phyloP scores from a whole-genome alignment of 1,140 invertebrate genomes.

The Sminthurides bifidus region DNA sequence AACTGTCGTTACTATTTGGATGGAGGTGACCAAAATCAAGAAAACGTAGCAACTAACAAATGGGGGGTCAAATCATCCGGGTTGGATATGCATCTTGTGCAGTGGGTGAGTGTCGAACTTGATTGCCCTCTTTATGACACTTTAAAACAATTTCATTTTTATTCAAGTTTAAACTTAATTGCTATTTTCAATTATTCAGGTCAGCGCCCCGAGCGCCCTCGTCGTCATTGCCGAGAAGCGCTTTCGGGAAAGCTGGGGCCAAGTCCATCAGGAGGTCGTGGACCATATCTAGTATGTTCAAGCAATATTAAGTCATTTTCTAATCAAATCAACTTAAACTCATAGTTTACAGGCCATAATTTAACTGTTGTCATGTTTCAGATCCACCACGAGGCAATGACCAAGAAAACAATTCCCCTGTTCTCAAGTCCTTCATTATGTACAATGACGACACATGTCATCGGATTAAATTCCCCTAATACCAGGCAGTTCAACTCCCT shows the following conservation, averaged over 20 bases:
- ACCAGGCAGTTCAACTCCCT: conserved; percentile 4
- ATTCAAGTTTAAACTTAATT: neutral
- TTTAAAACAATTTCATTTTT: neutral
- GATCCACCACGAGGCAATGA: conserved; percentile 13
- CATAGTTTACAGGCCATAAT: too few relatives aligned
- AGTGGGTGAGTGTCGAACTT: conserved; percentile 9
- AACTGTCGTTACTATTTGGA: conserved; percentile 20
- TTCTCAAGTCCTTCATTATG: conserved; percentile 21
- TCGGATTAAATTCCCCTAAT: neutral
- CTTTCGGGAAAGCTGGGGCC: neutral
- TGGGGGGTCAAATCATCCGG: neutral
- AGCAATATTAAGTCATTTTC: neutral
- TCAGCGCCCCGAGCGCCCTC: neutral
- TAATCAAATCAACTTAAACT: too few relatives aligned
- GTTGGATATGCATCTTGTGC: conserved; percentile 27
- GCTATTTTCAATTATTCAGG: neutral
- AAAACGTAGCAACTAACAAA: neutral
- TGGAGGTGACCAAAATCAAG: too few relatives aligned
- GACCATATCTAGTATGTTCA: conserved; percentile 20
- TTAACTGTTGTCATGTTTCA: neutral
- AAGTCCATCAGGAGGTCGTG: conserved; percentile 17
- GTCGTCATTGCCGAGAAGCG: neutral
- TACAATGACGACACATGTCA: neutral
- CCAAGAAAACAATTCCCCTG: conserved; percentile 15
- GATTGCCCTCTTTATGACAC: neutral